A percentile compares a stretch with the other conserved stretches of the same genome.
phyloP scores from a whole-genome alignment of 2,797 vertebrate species.

The Aeoliscus strigatus region DNA sequence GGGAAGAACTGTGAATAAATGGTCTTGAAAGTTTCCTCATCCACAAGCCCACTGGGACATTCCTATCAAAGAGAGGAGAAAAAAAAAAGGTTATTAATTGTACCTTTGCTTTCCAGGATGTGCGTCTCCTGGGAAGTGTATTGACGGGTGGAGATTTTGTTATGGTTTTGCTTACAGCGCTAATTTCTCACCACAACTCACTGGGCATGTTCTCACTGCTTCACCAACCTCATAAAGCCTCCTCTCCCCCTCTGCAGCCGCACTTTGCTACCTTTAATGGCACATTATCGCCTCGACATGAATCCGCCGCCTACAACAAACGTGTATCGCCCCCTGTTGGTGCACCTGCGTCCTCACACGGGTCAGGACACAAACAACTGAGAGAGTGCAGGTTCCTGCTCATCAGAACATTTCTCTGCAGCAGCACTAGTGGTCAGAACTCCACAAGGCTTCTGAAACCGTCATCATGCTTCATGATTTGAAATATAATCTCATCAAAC shows the following conservation, averaged over 20 bases:
- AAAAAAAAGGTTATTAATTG: not conserved
- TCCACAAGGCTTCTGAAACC: too few species aligned
- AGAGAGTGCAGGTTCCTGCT: not conserved
- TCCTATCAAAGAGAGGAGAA: constrained; percentile 69
- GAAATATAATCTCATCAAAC: too few species aligned
- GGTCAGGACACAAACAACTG: not conserved
- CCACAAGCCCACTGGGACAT: constrained; percentile 90
- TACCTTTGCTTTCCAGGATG: too few species aligned
- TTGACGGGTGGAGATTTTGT: not conserved
- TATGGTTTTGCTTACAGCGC: constrained; percentile 2
- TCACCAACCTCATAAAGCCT: constrained; percentile 12
- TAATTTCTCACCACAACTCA: constrained; percentile 7
- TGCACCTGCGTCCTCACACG: not conserved
- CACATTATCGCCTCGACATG: constrained; percentile 20
- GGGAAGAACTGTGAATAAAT: constrained; percentile 97
- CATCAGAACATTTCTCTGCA: not conserved
- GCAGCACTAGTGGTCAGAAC: not conserved
- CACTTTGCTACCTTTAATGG: constrained; percentile 18
- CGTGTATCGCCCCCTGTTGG: not conserved
- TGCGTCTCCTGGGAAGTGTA: too few species aligned
- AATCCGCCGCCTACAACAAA: constrained; percentile 14
- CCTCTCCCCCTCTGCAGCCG: constrained; percentile 17
- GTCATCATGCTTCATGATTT: too few species aligned
- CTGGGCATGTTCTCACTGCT: not conserved
- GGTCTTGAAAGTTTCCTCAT: constrained; percentile 90